phyloP scores from a whole-genome alignment of 2,113 vertebrate genomes.

The Hipposideros armiger region DNA sequence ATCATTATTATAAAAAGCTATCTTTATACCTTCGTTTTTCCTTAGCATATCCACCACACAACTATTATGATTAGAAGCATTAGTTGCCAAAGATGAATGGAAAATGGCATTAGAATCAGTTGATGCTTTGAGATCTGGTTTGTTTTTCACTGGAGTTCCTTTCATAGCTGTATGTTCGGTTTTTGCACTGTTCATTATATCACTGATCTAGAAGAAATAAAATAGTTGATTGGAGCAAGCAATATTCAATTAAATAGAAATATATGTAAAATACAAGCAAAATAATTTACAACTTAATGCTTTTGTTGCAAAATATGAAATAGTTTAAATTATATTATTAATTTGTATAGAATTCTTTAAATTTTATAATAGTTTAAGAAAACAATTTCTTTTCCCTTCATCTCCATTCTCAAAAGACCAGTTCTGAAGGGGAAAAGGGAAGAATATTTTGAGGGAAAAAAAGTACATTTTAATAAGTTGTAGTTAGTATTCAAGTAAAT shows the following conservation, averaged over 20 bases:
- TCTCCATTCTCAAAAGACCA: background rate
- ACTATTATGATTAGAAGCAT: conserved; percentile 77
- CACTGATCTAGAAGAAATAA: conserved; percentile 85
- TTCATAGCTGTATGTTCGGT: conserved; percentile 83
- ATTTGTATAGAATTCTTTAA: conserved; percentile 29
- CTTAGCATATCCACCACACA: conserved; percentile 74
- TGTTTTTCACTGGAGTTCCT: conserved; percentile 83
- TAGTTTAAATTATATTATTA: conserved; percentile 53
- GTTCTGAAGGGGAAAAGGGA: background rate
- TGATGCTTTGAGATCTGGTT: conserved; percentile 80
- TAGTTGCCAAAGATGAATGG: conserved; percentile 79
- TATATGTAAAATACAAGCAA: conserved; percentile 37
- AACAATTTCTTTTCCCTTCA: conserved; percentile 52
- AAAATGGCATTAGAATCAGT: conserved; percentile 85
- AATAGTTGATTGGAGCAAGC: conserved; percentile 57
- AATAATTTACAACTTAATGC: conserved; percentile 17
- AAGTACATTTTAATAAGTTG: background rate
- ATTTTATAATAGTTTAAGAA: conserved; percentile 43
- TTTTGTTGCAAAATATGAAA: conserved; percentile 50
- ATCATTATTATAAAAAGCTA: conserved; percentile 23
- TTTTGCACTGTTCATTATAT: conserved; percentile 86
- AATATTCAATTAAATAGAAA: background rate
- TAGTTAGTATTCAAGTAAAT: conserved; percentile 42
- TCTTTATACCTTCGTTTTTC: conserved; percentile 81
- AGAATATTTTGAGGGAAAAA: background rate